Evolutionary conservation across 2,888 invertebrate genomes (phyloP).

Genomic region (Ametastegia equiseti): DNA sequence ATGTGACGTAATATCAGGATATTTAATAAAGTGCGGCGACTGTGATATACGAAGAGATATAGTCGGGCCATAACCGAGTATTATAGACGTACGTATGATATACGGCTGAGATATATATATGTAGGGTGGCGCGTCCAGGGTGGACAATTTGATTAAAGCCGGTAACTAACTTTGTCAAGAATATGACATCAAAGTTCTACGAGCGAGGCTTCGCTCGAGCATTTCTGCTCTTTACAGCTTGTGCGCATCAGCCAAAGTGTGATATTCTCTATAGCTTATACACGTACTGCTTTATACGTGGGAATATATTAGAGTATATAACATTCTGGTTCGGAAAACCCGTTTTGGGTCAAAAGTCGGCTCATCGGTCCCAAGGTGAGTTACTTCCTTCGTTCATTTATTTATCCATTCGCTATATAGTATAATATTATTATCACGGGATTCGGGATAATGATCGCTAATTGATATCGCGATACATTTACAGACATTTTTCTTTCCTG

Average conservation of each 20-base stretch:
- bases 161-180: slow-evolving; percentile 30
- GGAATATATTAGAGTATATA: too few species aligned
- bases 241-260: neutral
- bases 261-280: neutral
- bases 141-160: slow-evolving; percentile 9
- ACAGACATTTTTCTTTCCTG: too few species aligned
- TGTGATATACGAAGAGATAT: too few species aligned
- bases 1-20: neutral
- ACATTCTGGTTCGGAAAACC: slow-evolving; percentile 1
- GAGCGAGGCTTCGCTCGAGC: neutral
- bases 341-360: neutral
- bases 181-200: slow-evolving; percentile 2
- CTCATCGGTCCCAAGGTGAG: neutral
- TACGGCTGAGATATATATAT: neutral
- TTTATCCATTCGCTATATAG: neutral
- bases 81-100: neutral
- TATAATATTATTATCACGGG: neutral
- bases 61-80: too few species aligned
- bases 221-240: neutral
- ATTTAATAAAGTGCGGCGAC: neutral
- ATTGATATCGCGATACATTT: too few species aligned
- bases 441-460: neutral
- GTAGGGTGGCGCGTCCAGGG: neutral
- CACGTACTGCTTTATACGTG: too few species aligned
- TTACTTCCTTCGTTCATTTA: neutral